Evolutionary conservation across 2,113 vertebrate species (phyloP), one percentile per base, ranked within the genome.

Genomic region (Cichladusa arquata): DNA sequence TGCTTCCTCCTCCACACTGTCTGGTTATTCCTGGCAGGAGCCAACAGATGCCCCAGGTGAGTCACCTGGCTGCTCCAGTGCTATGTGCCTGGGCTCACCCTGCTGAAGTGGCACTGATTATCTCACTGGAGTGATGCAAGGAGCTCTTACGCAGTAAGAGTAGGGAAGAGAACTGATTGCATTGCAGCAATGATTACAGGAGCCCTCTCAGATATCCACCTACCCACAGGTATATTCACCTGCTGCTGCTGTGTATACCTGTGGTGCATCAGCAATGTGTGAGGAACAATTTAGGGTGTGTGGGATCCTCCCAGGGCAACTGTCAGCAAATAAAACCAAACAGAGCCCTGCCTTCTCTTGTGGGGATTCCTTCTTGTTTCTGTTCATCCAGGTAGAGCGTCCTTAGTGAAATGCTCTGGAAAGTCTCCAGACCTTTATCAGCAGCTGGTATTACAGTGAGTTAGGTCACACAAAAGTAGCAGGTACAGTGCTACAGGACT

Each of bases 31-130:
- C 12, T 18, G 42, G 65, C 87, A 90, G 48, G 31, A 50, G 34
- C 69, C 64, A 78, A 12, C 15, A 40, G 72, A 81, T 18, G 6
- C 64, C 69, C 62, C 87, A 72, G 71, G 14, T 6, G 47, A 84
- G 94, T 89, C 88, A 96, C 91, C 53, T 33, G 77, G 64, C 85
- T 94, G 81, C 79, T 94, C 65, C 83, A 64, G 6, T 8, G 19
- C 28, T 69, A 53, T 70, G 20, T 80, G 72, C 73, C 95, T 86
- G 91, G 92, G 90, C 91, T 92, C 92, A 57, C 20, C 50, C 62
- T 64, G 92, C 76, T 90, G 84, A 94, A 95, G 83, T 86, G 95
- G 93, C 96, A 94, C 47, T 81, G 70, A 95, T 95, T 92, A 92
- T 33, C 44, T 62, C n/a, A 20, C 47, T 1, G 1, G 57, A 28